Percentiles rank a stretch among this genome's conserved stretches.
These are phyloP conservation scores for Trachelipus rathkii DNA, from an alignment of 1,140 invertebrate genomes.

Conservation along the genomic window DNA sequence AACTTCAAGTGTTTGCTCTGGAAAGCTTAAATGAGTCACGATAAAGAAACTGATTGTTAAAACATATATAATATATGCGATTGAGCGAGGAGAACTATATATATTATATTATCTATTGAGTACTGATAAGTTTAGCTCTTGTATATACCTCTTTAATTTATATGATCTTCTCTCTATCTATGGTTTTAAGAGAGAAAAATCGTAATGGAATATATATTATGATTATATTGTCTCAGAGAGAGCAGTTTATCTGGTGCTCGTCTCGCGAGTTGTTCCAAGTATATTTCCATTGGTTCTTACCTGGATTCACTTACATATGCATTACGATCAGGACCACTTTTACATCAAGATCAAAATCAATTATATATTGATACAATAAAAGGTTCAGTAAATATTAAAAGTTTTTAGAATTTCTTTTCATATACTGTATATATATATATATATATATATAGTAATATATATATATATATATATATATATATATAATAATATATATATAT, in stretches of 20 bases:
- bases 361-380: conserved; percentile 97
- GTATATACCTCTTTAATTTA: not conserved
- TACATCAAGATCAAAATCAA: conserved; percentile 85
- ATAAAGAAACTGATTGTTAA: no score
- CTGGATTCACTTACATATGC: conserved; percentile 93
- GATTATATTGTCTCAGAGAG: no score
- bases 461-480: no score
- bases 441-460: no score
- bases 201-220: conserved; percentile 92
- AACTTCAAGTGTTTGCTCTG: conserved; percentile 87
- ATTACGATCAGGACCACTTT: conserved; percentile 83
- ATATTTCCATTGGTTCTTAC: conserved; percentile 94
- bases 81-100: conserved; percentile 81
- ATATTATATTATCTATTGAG: conserved; percentile 20
- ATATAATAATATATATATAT: no score
- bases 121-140: no score
- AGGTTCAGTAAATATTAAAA: conserved; percentile 52
- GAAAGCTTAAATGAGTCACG: conserved; percentile 91
- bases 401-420: no score
- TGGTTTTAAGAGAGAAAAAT: conserved; percentile 89
- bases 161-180: no score
- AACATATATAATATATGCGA: no score
- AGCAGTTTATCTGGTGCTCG: conserved; percentile 91
- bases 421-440: no score
- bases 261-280: conserved; percentile 98